Conservation (phyloP, 1,140 invertebrate species). For the Monochamus saltuarius region DNA sequence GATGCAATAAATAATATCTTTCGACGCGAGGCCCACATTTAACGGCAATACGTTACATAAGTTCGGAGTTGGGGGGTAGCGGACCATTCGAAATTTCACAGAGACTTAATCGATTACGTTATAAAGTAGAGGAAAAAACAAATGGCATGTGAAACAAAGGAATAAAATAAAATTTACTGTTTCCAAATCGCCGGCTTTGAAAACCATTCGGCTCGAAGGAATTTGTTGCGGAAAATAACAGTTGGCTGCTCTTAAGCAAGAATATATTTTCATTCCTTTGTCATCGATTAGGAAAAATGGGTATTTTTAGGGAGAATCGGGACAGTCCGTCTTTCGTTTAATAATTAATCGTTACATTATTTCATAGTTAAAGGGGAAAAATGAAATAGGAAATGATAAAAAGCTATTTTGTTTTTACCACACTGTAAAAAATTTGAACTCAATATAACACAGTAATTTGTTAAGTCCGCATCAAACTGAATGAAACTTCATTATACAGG, state of each 20-base stretch:
- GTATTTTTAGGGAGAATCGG: conserved; percentile 3
- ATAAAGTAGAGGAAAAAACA: conserved; percentile 27
- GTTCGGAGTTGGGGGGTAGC: neutral
- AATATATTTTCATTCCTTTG: conserved; percentile 16
- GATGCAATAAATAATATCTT: no score
- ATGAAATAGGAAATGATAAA: no score
- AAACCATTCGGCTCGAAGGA: conserved; percentile 31
- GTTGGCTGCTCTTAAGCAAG: conserved; percentile 22
- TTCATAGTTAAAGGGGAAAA: no score
- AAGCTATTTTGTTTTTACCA: no score
- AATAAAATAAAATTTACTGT: conserved; percentile 40
- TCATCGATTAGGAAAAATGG: conserved; percentile 21
- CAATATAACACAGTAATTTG: no score
- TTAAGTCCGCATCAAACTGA: no score
- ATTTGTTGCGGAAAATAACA: conserved; percentile 36
- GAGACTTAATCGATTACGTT: conserved; percentile 28
- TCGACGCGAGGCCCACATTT: no score
- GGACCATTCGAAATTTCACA: conserved; percentile 3
- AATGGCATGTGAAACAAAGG: conserved; percentile 39
- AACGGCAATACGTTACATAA: no score
- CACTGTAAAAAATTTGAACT: no score
- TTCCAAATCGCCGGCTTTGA: conserved; percentile 33
- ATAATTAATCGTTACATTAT: no score
- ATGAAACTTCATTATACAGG: no score
- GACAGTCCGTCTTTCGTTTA: no score